phyloP scores from a whole-genome alignment of 2,888 invertebrate genomes.

The Carabus problematicus region DNA sequence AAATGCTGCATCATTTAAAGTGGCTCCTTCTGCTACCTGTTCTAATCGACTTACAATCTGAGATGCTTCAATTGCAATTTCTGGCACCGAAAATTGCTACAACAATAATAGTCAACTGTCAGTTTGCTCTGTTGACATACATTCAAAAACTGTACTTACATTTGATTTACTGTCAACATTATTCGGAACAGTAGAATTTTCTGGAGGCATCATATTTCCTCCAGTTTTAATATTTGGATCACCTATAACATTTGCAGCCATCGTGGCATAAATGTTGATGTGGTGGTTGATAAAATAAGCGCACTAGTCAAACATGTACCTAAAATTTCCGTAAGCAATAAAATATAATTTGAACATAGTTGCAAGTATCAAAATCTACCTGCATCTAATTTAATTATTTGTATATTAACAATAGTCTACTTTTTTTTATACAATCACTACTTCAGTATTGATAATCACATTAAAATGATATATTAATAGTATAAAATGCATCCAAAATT shows the following conservation, averaged over 20 bases:
- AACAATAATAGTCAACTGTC: not conserved
- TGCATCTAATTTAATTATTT: too few relatives aligned
- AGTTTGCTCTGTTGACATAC: not conserved
- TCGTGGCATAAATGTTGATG: constrained; percentile 49
- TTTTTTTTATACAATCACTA: too few relatives aligned
- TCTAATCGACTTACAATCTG: constrained; percentile 60
- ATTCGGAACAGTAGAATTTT: constrained; percentile 24
- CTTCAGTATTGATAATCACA: too few relatives aligned
- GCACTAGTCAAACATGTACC: constrained; percentile 31
- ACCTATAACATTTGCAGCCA: constrained; percentile 41
- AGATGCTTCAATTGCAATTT: constrained; percentile 60
- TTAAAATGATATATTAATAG: too few relatives aligned
- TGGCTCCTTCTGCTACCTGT: constrained; percentile 56
- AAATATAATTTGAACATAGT: constrained; percentile 14
- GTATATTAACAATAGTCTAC: too few relatives aligned
- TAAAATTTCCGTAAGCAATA: constrained; percentile 1
- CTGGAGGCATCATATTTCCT: constrained; percentile 28
- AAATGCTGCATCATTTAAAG: constrained; percentile 50
- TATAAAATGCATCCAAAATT: too few relatives aligned
- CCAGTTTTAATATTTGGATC: constrained; percentile 34
- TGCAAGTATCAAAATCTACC: not conserved
- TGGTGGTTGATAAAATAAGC: constrained; percentile 39
- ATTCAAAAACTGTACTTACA: constrained; percentile 26
- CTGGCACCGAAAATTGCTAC: constrained; percentile 55
- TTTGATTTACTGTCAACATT: constrained; percentile 29